Evolutionary conservation across 2,888 invertebrate species (phyloP).

Genomic region (Zaprionus obscuricornis): DNA sequence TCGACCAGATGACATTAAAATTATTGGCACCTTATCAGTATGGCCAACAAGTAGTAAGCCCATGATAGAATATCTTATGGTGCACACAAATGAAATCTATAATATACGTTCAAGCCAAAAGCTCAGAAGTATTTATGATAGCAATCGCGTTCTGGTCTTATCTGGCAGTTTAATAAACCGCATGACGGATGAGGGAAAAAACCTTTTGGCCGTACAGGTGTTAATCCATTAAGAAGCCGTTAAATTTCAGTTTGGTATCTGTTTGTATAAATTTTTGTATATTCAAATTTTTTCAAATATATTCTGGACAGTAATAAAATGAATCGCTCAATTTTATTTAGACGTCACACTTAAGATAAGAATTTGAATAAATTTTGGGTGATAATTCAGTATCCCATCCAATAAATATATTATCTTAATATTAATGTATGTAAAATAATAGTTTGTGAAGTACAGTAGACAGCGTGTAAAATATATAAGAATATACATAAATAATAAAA

Average conservation of each 20-base stretch:
- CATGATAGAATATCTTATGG: conserved; percentile 57
- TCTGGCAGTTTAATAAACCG: conserved; percentile 54
- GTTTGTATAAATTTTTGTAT: too few relatives aligned
- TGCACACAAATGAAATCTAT: conserved; percentile 72
- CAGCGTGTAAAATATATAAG: too few relatives aligned
- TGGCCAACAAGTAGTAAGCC: conserved; percentile 61
- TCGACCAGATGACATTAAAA: conserved; percentile 54
- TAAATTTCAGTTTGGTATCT: neutral
- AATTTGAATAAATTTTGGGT: too few relatives aligned
- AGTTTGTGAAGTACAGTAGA: too few relatives aligned
- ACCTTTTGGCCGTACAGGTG: conserved; percentile 69
- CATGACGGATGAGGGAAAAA: conserved; percentile 64
- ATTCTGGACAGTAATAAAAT: too few relatives aligned
- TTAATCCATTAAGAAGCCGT: conserved; percentile 29
- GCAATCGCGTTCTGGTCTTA: conserved; percentile 65
- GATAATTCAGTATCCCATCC: too few relatives aligned
- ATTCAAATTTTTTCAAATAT: too few relatives aligned
- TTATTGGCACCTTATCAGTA: conserved; percentile 67
- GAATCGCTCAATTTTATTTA: too few relatives aligned
- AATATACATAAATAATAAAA: too few relatives aligned
- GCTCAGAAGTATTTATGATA: conserved; percentile 53
- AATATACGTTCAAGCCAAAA: conserved; percentile 67
- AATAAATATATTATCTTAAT: too few relatives aligned
- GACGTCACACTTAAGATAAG: too few relatives aligned
- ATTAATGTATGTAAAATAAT: too few relatives aligned